These are phyloP conservation scores for Alethe diademata DNA, from an alignment of 2,113 vertebrate species.

Conservation along the genomic window DNA sequence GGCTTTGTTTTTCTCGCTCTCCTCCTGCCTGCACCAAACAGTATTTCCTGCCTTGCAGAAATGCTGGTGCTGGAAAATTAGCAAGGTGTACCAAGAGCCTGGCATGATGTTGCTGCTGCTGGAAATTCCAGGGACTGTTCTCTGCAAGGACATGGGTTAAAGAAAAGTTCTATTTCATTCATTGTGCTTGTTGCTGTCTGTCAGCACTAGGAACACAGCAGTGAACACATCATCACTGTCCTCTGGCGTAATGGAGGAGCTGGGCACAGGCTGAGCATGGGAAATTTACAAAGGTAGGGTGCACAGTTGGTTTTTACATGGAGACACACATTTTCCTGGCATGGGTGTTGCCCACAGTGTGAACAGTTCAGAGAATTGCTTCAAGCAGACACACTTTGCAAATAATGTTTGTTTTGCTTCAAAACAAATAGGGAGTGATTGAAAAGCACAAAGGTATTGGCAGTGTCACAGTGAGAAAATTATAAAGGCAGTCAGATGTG, in stretches of 20 bases:
- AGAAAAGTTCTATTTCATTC: not conserved
- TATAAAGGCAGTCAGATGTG: not conserved
- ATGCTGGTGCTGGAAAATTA: not conserved
- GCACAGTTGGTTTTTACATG: not conserved
- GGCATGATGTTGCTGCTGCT: rapidly evolving
- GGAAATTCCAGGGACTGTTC: not conserved
- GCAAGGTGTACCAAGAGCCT: not conserved
- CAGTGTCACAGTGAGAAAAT: not conserved
- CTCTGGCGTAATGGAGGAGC: rapidly evolving
- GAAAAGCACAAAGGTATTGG: not conserved
- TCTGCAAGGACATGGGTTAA: not conserved
- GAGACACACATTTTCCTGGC: not conserved
- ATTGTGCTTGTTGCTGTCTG: not conserved
- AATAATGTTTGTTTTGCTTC: not conserved
- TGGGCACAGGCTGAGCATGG: not conserved
- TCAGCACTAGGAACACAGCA: not conserved
- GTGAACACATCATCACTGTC: not conserved
- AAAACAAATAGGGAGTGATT: not conserved
- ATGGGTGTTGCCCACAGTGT: not conserved
- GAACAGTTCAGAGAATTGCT: not conserved
- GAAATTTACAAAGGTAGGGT: not conserved
- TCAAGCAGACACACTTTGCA: not conserved
- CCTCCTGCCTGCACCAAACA: not conserved
- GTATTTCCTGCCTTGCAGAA: not conserved
- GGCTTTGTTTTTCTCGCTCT: not conserved